Base-by-base conservation (phyloP, 2,113 vertebrate genomes). In the Ploceus nigricollis region DNA sequence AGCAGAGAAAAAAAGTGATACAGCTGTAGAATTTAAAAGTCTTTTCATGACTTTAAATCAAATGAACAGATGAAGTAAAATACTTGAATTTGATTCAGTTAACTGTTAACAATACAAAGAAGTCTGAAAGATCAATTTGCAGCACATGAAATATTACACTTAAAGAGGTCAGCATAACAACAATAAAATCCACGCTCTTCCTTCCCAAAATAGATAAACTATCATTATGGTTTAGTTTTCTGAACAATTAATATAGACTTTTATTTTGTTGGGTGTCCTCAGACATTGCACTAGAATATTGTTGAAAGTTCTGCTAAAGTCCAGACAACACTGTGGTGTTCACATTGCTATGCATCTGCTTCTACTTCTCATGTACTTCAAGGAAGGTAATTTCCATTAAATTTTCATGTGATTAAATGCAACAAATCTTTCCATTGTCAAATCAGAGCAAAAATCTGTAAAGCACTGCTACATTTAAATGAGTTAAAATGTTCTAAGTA, bases 321-420 rank as follows among this genome's bases (percentile, higher is more conserved):
- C 3, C 0, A 2, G 2, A 28, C 27, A 75, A 1, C 7, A 40
- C 6, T 48, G 8, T 42, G 51, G 4, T 5, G 60, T 76, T 87
- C n/a, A 31, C 35, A 40, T 9, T 20, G 7, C 4, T 70, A 21
- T 13, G 30, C 70, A 27, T 72, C 6, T 69, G 50, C 54, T 87
- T 68, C 16, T 82, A 20, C 45, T 87, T 73, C 78, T 81, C 27
- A 23, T 15, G 39, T 45, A 50, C 35, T 61, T 80, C 39, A 64
- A 58, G 15, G 5, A 78, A 65, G 45, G 75, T 51, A 65, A 93
- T 82, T 91, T 87, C 92, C 69, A 80, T 88, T 30, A 93, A 93
- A 81, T 89, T 51, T 94, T 90, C 47, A 21, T 87, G 40, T 53
- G 35, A 39, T 54, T 75, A 64, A 84, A 91, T n/a, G 40, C 33